phyloP scores from a whole-genome alignment of 2,113 vertebrate species.

The Peucedramus taeniatus region DNA sequence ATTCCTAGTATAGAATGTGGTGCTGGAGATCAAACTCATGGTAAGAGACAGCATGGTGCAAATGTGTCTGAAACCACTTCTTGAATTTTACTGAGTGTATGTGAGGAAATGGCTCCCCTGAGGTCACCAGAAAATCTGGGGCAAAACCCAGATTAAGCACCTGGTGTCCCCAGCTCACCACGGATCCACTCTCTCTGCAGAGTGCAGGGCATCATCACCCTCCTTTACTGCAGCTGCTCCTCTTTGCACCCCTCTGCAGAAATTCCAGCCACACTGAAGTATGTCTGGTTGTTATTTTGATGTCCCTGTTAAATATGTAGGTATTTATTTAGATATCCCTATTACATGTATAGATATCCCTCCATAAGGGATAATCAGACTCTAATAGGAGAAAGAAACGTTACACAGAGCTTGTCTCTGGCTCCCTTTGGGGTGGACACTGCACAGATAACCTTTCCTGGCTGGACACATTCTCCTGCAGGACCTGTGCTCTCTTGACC shows the following conservation, averaged over 20 bases:
- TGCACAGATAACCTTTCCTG: neutral
- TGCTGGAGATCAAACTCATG: neutral
- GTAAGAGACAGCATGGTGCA: rapidly evolving
- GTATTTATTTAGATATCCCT: neutral
- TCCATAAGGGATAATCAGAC: no score
- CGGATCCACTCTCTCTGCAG: rapidly evolving
- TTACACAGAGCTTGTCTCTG: neutral
- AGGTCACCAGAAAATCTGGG: neutral
- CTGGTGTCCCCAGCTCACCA: neutral
- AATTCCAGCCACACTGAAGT: neutral
- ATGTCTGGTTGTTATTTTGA: neutral
- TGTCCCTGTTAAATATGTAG: neutral
- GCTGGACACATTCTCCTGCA: neutral
- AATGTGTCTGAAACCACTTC: neutral
- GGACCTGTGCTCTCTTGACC: neutral
- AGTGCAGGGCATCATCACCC: neutral
- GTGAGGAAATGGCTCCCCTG: neutral
- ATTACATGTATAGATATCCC: neutral
- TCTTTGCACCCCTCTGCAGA: neutral
- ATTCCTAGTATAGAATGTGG: neutral
- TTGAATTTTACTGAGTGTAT: neutral
- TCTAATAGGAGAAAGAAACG: neutral
- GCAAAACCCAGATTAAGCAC: neutral
- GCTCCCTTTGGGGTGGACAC: neutral
- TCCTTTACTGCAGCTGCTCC: neutral